Evolutionary conservation across 2,888 invertebrate genomes (phyloP), one percentile per base, ranked within the genome.

Genomic region (Idaea aversata): DNA sequence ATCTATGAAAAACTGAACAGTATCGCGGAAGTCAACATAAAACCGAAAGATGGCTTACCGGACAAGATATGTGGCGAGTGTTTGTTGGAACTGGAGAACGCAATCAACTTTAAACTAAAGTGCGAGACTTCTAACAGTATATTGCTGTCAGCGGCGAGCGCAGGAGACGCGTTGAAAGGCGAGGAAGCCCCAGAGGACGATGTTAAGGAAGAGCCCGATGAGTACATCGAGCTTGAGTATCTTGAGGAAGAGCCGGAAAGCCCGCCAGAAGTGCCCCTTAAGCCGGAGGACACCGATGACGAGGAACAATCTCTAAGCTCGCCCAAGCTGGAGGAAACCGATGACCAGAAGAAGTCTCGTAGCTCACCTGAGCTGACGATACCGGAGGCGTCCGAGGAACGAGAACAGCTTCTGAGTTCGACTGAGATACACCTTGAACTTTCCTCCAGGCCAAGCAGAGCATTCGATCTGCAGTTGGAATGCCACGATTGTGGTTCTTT

Each of bases 31-130:
- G 75, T 92, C 5, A 74, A 81, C 59, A 88, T 92, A 64, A 77
- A 73, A 57, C 62, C 80, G 69, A 79, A 77, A 5, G 91, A 91
- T 69, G 86, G 86, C 0, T 76, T 88, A n/a, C 91, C 92, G 0
- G 76, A 81, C 36, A 80, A 71, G 69, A 90, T 92, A 71, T 92
- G 92, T 70, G 76, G 78, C 0, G 73, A 75, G 7, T 92, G 92
- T 70, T 79, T 88, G 15, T 47, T 81, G 5, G 87, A 88, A 64
- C 77, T 92, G 0, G 85, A 89, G 63, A 80, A 77, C 3, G 87
- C 87, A 0, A 67, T 88, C 6, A 77, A 76, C 34, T 91, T 92
- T 67, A 89, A 86, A 71, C 74, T 78, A 16, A 88, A 86, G 68
- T 92, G 91, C 73, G 84, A 86, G 69, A 78, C 67, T 57, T 85